Evolutionary conservation across 2,113 vertebrate genomes (phyloP).

Genomic region (Seriola aureovittata): DNA sequence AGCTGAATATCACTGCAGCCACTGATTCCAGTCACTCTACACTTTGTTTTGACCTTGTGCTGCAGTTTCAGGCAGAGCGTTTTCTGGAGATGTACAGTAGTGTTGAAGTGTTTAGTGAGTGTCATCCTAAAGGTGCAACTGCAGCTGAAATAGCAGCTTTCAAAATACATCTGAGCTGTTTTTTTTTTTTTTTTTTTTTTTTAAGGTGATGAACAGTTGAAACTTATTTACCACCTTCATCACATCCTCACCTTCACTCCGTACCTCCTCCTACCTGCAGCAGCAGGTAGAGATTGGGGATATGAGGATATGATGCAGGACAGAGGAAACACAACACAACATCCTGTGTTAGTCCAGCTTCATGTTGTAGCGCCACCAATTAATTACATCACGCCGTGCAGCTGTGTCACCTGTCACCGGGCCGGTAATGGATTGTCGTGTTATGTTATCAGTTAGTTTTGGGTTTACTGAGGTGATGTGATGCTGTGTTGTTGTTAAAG

Average conservation of each 20-base stretch:
- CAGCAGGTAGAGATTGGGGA: too few species aligned
- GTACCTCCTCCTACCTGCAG: background rate
- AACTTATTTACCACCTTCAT: background rate
- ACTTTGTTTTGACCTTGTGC: background rate
- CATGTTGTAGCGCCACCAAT: too few species aligned
- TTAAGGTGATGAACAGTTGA: background rate
- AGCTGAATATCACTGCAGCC: background rate
- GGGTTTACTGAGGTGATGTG: background rate
- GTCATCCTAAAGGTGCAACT: too few species aligned
- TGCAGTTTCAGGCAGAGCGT: background rate
- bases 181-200: background rate
- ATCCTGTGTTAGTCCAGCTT: background rate
- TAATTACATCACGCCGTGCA: background rate
- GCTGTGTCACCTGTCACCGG: background rate
- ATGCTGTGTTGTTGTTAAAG: background rate
- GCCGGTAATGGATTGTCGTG: background rate
- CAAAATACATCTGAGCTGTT: background rate
- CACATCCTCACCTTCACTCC: background rate
- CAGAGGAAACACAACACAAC: background rate
- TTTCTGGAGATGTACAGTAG: background rate
- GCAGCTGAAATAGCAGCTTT: too few species aligned
- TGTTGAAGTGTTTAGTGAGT: background rate
- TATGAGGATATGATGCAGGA: background rate
- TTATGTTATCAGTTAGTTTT: background rate
- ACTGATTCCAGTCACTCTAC: background rate